These are phyloP conservation scores for Epistrophe grossulariae DNA, from an alignment of 2,888 invertebrate genomes.

Conservation along the genomic window DNA sequence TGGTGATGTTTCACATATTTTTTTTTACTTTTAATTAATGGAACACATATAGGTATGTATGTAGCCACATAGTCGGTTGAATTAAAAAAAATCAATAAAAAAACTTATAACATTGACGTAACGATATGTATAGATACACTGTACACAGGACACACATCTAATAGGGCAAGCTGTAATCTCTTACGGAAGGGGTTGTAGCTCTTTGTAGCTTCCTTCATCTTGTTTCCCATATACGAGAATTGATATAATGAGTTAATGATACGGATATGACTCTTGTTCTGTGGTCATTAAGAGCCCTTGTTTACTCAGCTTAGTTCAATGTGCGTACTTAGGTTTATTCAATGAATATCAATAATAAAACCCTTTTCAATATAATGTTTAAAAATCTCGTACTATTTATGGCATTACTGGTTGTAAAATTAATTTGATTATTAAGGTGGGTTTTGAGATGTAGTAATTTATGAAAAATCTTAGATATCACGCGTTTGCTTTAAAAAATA, in stretches of 20 bases:
- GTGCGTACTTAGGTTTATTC: not conserved
- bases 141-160: constrained; percentile 14
- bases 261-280: constrained; percentile 3
- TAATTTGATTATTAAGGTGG: not conserved
- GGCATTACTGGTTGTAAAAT: not conserved
- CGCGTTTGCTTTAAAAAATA: too few species aligned
- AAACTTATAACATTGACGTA: constrained; percentile 54
- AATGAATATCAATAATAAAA: not conserved
- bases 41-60: constrained; percentile 19
- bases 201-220: not conserved
- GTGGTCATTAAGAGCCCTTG: constrained; percentile 55
- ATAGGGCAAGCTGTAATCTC: constrained; percentile 39
- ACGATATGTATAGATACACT: constrained; percentile 15
- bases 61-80: constrained; percentile 43
- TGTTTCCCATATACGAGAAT: not conserved
- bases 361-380: not conserved
- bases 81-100: constrained; percentile 64
- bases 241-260: constrained; percentile 58
- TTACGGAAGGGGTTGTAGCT: not conserved
- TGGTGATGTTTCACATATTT: constrained; percentile 23
- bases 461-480: too few species aligned
- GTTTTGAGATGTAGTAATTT: too few species aligned
- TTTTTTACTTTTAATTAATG: constrained; percentile 37
- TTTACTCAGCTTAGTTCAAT: constrained; percentile 14
- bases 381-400: not conserved